A percentile compares a stretch with the other conserved stretches of the same genome.
These are phyloP conservation scores for Apus apus DNA, from an alignment of 2,113 vertebrate species.

Conservation along the genomic window DNA sequence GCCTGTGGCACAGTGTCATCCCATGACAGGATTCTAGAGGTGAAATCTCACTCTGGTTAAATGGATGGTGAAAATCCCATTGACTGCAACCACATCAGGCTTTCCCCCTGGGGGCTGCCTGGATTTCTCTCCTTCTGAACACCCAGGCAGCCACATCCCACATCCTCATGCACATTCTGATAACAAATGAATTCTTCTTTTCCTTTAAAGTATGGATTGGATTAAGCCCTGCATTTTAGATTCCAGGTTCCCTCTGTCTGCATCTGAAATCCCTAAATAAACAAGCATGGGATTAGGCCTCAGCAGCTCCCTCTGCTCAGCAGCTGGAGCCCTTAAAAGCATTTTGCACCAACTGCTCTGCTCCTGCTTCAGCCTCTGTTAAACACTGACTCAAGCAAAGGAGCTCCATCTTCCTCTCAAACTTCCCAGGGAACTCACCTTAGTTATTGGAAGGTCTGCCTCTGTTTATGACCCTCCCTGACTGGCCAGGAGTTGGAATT, in stretches of 20 bases:
- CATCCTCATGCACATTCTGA: background rate
- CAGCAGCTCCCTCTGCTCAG: background rate
- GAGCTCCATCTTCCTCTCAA: background rate
- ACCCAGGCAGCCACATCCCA: background rate
- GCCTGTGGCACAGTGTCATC: background rate
- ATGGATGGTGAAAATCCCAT: background rate
- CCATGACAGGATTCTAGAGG: background rate
- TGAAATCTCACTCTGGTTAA: background rate
- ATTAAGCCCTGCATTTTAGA: background rate
- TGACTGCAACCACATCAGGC: background rate
- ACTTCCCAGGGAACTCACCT: background rate
- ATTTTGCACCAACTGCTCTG: background rate
- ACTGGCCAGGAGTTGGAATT: background rate
- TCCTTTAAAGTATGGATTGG: background rate
- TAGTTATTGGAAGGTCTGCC: background rate
- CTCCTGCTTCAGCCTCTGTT: background rate
- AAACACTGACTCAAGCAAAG: background rate
- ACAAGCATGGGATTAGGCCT: slow-evolving; percentile 40
- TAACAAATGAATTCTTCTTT: background rate
- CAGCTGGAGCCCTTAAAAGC: background rate
- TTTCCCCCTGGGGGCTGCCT: background rate
- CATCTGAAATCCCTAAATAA: slow-evolving; percentile 27
- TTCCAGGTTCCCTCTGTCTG: slow-evolving; percentile 8
- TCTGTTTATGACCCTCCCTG: background rate
- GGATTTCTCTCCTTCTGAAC: background rate